A percentile compares a stretch with the other conserved stretches of the same genome.
Evolutionary conservation across 2,888 invertebrate species (phyloP).

Genomic region (Romanomermis culicivorax): DNA sequence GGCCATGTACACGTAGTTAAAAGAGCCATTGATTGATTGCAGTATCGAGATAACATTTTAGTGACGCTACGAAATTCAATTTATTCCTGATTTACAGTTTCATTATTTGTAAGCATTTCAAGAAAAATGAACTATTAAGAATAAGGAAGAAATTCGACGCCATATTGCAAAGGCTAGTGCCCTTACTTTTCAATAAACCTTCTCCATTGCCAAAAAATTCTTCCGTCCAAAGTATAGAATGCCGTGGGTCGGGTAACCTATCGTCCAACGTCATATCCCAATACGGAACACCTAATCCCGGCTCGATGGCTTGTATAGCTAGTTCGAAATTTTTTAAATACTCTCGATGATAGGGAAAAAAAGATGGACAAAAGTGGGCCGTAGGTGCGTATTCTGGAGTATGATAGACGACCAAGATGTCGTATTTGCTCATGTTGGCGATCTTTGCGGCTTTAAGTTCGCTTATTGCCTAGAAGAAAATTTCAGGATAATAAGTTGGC

Average conservation of each 20-base stretch:
- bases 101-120: no score
- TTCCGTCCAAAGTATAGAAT: constrained; percentile 28
- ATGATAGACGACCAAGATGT: constrained; percentile 5
- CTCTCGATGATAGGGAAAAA: constrained; percentile 8
- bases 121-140: no score
- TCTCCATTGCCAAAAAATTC: constrained; percentile 26
- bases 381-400: neutral
- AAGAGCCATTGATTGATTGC: no score
- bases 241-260: constrained; percentile 23
- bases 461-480: neutral
- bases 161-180: no score
- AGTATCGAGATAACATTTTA: no score
- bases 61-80: no score
- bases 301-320: constrained; percentile 13
- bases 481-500: no score
- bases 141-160: no score
- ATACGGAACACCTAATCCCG: constrained; percentile 27
- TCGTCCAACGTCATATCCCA: constrained; percentile 30
- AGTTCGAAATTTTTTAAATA: constrained; percentile 7
- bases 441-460: neutral
- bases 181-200: constrained; percentile 25
- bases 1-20: no score
- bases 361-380: constrained; percentile 6
- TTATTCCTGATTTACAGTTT: no score
- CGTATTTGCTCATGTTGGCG: constrained; percentile 7